These are phyloP conservation scores for Oxyteleia sp. DNA, from an alignment of 2,888 invertebrate species.

Conservation along the genomic window DNA sequence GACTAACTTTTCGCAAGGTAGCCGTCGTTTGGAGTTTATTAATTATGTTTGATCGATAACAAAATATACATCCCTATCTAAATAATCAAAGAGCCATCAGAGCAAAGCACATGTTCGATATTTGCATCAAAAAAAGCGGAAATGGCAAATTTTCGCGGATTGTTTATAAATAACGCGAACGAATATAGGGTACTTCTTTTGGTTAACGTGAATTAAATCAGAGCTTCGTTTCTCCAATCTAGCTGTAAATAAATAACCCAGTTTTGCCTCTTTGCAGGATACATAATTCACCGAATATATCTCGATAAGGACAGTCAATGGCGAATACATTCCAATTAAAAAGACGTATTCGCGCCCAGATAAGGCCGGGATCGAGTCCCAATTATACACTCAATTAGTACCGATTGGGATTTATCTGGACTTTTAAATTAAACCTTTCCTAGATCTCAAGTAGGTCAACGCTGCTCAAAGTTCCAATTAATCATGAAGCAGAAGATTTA, in stretches of 20 bases:
- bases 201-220: constrained; percentile 23
- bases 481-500: neutral
- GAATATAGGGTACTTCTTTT: neutral
- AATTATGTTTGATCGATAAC: neutral
- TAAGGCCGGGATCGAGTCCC: constrained; percentile 19
- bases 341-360: constrained; percentile 9
- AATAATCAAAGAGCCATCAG: neutral
- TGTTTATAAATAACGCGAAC: neutral
- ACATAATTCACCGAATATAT: constrained; percentile 27
- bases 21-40: neutral
- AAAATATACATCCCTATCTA: neutral
- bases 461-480: constrained; percentile 1
- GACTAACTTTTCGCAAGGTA: neutral
- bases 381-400: constrained; percentile 39
- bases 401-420: constrained; percentile 25
- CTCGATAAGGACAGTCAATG: constrained; percentile 25
- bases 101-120: no score
- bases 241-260: constrained; percentile 25
- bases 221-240: constrained; percentile 24
- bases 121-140: no score
- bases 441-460: constrained; percentile 14
- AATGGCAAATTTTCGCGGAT: neutral
- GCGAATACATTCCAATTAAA: constrained; percentile 36
- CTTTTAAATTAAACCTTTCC: constrained; percentile 7
- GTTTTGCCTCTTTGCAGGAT: neutral